These are phyloP conservation scores for Philereme transversata DNA, from an alignment of 2,888 invertebrate genomes.

Conservation along the genomic window DNA sequence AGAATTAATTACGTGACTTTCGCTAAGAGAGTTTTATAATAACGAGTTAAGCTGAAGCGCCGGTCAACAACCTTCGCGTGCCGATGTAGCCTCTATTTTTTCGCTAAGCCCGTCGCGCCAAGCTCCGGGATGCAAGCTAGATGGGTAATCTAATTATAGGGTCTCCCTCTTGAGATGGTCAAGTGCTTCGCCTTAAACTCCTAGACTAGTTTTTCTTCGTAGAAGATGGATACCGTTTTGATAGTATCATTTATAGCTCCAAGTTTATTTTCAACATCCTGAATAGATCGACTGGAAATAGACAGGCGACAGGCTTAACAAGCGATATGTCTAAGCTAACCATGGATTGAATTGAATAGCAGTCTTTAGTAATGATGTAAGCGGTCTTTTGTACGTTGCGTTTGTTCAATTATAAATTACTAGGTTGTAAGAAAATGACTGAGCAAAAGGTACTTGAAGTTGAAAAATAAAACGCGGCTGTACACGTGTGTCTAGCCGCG, in stretches of 20 bases:
- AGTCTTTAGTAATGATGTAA: conserved; percentile 21
- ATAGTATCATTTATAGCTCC: conserved; percentile 31
- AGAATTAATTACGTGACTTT: conserved; percentile 59
- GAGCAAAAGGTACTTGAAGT: conserved; percentile 17
- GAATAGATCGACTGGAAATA: conserved; percentile 28
- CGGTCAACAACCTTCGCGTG: conserved; percentile 71
- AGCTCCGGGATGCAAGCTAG: conserved; percentile 63
- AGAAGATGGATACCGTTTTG: conserved; percentile 44
- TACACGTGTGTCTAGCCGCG: conserved; percentile 44
- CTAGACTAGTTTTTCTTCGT: conserved; percentile 53
- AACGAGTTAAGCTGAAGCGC: conserved; percentile 59
- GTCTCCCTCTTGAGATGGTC: conserved; percentile 56
- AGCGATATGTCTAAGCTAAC: conserved; percentile 23
- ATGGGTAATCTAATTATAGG: conserved; percentile 77
- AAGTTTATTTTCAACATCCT: conserved; percentile 35
- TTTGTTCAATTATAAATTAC: conserved; percentile 29
- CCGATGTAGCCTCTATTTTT: conserved; percentile 65
- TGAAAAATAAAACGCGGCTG: conserved; percentile 30
- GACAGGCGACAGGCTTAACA: conserved; percentile 24
- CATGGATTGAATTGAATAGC: conserved; percentile 23
- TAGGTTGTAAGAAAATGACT: conserved; percentile 35
- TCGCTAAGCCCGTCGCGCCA: conserved; percentile 68
- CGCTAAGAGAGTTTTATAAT: conserved; percentile 63
- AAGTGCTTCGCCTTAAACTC: conserved; percentile 55
- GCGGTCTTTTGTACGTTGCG: conserved; percentile 23